Evolutionary conservation across 2,113 vertebrate species (phyloP), one percentile per base, ranked within the genome.

Genomic region (Ochotona curzoniae): DNA sequence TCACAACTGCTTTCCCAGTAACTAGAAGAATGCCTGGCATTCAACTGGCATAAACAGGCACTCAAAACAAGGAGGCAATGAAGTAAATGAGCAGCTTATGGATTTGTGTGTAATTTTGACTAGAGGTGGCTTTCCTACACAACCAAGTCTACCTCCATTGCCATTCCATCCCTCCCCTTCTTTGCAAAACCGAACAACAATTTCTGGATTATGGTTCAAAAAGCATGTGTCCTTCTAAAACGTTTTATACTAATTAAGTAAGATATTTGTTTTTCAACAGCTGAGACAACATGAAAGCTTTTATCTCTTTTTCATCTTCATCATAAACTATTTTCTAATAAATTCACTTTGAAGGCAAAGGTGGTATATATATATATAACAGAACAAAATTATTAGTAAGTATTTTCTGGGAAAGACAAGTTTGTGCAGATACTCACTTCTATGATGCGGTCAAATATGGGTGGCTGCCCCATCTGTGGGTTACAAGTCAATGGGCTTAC

Each of bases 261-360:
- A 94, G 78, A 80, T 61, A 87, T 3, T 44, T 64, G 51, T 17
- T 80, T 93, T 95, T 86, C 49, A 88, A 82, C 44, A 93, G 51
- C 38, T 88, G 86, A 69, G 44, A 57, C 78, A 69, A 63, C 51
- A 63, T 0, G 5, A 54, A 92, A 47, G 12, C n/a, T 73, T 8
- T 5, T 13, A 38, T 14, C n/a, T 38, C 79, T 93, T 47, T 66
- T 2, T 82, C 17, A 11, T 44, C 63, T 91, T 83, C 60, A 8
- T 66, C 70, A 78, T 38, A 86, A 85, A 78, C 73, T 6, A 47
- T 54, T 67, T 32, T 89, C 91, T 70, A 35, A 81, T 44, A 86
- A 57, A 89, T 60, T 71, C 7, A 32, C 28, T 85, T 78, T 81
- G n/a, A 93, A 83, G 91, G 38, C 73, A 91, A 69, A 83, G 61